phyloP scores from a whole-genome alignment of 2,113 vertebrate species.

The Alligator sinensis region DNA sequence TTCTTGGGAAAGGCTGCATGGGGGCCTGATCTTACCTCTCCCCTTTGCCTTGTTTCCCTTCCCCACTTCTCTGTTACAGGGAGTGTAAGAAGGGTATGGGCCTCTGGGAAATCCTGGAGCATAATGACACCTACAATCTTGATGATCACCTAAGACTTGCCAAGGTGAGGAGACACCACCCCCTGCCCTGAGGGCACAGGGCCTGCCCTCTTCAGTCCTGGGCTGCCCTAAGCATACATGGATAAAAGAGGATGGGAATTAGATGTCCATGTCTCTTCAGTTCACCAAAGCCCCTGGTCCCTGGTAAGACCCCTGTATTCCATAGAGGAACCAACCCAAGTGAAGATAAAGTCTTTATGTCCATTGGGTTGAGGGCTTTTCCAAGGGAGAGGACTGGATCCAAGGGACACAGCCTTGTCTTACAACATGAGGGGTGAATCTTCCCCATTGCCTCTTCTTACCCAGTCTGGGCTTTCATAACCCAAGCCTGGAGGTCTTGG shows the following conservation, averaged over 20 bases:
- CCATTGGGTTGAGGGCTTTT: neutral
- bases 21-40: neutral
- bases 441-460: neutral
- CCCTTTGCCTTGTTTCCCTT: neutral
- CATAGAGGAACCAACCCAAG: neutral
- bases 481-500: too few relatives aligned
- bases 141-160: conserved; percentile 70
- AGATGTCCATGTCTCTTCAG: neutral
- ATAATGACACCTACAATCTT: conserved; percentile 68
- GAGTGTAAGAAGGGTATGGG: conserved; percentile 73
- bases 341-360: neutral
- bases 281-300: neutral
- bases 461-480: neutral
- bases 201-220: neutral
- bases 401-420: neutral
- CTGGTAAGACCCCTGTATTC: too few relatives aligned
- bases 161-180: conserved; percentile 63
- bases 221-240: neutral
- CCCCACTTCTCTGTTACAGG: conserved; percentile 49
- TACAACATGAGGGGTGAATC: neutral
- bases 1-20: neutral
- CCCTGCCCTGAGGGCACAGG: neutral
- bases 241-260: neutral
- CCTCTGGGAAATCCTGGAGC: conserved; percentile 79
- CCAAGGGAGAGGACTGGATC: neutral